These are phyloP conservation scores for Graphium colonna DNA, from an alignment of 2,888 invertebrate species.

Conservation along the genomic window DNA sequence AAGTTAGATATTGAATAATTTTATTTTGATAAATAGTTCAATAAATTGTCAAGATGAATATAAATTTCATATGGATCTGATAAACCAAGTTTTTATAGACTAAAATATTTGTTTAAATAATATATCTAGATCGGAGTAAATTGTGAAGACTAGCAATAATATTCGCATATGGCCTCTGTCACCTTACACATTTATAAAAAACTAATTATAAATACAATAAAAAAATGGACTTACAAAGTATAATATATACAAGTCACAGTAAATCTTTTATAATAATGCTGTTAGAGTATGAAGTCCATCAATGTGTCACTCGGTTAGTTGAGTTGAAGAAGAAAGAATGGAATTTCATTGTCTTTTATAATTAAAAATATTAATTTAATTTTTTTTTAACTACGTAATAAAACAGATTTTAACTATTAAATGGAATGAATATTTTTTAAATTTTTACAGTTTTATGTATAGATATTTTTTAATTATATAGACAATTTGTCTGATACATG, in stretches of 20 bases:
- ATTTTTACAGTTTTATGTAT: not conserved
- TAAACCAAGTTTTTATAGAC: not conserved
- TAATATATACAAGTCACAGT: slow-evolving; percentile 2
- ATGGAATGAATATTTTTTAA: not conserved
- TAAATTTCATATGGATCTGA: too few relatives aligned
- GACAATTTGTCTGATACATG: too few relatives aligned
- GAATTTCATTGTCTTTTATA: too few relatives aligned
- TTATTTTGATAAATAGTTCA: too few relatives aligned
- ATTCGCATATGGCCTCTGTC: slow-evolving; percentile 60
- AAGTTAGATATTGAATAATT: too few relatives aligned
- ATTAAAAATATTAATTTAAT: too few relatives aligned
- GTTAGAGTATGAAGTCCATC: too few relatives aligned
- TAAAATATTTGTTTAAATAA: slow-evolving; percentile 8
- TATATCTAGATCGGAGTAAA: slow-evolving; percentile 9
- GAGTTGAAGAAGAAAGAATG: too few relatives aligned
- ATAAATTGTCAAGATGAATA: too few relatives aligned
- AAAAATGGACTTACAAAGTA: not conserved
- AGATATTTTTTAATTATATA: not conserved
- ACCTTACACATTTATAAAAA: slow-evolving; percentile 8
- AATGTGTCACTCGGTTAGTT: too few relatives aligned
- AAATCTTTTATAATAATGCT: not conserved
- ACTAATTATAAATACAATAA: slow-evolving; percentile 8
- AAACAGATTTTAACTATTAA: too few relatives aligned
- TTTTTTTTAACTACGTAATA: too few relatives aligned
- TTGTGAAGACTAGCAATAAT: slow-evolving; percentile 46